Conservation (phyloP, 2,113 vertebrate genomes). For the Vanacampus margaritifer region DNA sequence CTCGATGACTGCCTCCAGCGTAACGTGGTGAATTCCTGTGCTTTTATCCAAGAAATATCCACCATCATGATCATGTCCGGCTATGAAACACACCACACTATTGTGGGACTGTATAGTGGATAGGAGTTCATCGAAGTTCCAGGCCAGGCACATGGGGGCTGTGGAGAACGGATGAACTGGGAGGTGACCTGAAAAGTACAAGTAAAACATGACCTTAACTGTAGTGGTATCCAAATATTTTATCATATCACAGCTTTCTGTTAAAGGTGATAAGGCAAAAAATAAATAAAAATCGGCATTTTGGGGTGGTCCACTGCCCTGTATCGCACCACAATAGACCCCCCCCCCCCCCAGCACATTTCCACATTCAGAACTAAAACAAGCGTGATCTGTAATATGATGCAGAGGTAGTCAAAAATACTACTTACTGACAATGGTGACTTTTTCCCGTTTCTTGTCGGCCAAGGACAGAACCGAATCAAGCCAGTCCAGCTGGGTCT, state of each 20-base stretch:
- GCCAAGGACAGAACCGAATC: slow-evolving; percentile 76
- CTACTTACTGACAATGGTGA: slow-evolving; percentile 83
- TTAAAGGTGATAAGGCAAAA: background rate
- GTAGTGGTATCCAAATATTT: background rate
- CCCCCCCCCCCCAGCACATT: no score
- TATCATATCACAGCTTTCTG: no score
- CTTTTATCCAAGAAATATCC: slow-evolving; percentile 77
- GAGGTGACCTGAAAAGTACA: slow-evolving; percentile 78
- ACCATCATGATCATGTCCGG: slow-evolving; percentile 86
- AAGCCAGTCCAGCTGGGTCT: slow-evolving; percentile 86
- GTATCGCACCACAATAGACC: no score
- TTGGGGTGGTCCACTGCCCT: no score
- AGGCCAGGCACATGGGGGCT: slow-evolving; percentile 76
- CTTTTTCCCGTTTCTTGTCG: slow-evolving; percentile 82
- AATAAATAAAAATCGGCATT: no score
- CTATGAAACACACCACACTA: slow-evolving; percentile 84
- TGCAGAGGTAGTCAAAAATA: background rate
- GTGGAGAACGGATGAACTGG: slow-evolving; percentile 82
- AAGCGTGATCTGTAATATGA: no score
- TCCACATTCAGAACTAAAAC: no score
- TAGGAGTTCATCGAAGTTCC: slow-evolving; percentile 83
- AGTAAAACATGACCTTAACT: background rate
- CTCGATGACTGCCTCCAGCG: slow-evolving; percentile 86
- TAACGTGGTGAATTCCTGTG: slow-evolving; percentile 83
- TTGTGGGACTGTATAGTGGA: slow-evolving; percentile 74